Conservation (phyloP, 2,888 invertebrate species). For the Drosophila niveifrons region DNA sequence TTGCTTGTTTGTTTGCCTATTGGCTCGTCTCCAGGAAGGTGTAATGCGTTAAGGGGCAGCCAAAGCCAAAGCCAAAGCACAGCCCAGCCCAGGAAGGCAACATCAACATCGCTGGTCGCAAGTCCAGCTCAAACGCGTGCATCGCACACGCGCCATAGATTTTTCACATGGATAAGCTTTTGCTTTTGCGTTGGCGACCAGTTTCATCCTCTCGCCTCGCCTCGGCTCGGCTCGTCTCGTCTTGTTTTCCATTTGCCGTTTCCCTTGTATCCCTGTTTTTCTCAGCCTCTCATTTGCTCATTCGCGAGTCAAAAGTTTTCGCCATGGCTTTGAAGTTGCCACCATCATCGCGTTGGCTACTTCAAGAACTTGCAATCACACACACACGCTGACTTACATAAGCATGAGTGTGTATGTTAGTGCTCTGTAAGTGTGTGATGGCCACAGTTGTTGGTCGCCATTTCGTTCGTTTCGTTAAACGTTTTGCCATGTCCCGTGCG, state of each 20-base stretch:
- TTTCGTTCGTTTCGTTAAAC: constrained; percentile 72
- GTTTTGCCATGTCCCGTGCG: constrained; percentile 65
- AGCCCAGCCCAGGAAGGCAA: constrained; percentile 11
- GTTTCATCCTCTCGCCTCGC: neutral
- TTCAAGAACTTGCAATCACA: constrained; percentile 34
- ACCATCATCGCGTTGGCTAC: constrained; percentile 41
- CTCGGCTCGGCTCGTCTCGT: neutral
- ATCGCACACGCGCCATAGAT: constrained; percentile 73
- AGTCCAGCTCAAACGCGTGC: constrained; percentile 52
- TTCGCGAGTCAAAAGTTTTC: constrained; percentile 56
- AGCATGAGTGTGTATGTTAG: constrained; percentile 1
- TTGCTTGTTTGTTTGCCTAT: constrained; percentile 60
- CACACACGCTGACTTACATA: constrained; percentile 9
- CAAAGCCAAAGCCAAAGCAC: constrained; percentile 22
- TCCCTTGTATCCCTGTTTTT: neutral
- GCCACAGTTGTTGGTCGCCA: constrained; percentile 62
- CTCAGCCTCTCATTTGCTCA: constrained; percentile 41
- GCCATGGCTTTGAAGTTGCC: constrained; percentile 55
- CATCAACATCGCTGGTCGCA: constrained; percentile 37
- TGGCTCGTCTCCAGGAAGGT: constrained; percentile 64
- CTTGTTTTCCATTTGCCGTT: constrained; percentile 1
- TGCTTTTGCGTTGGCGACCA: constrained; percentile 40
- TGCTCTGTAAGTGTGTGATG: constrained; percentile 10
- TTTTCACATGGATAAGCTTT: constrained; percentile 80
- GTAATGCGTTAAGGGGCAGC: constrained; percentile 70